Conservation (phyloP, 1,140 invertebrate genomes). For the Cepaea nemoralis region DNA sequence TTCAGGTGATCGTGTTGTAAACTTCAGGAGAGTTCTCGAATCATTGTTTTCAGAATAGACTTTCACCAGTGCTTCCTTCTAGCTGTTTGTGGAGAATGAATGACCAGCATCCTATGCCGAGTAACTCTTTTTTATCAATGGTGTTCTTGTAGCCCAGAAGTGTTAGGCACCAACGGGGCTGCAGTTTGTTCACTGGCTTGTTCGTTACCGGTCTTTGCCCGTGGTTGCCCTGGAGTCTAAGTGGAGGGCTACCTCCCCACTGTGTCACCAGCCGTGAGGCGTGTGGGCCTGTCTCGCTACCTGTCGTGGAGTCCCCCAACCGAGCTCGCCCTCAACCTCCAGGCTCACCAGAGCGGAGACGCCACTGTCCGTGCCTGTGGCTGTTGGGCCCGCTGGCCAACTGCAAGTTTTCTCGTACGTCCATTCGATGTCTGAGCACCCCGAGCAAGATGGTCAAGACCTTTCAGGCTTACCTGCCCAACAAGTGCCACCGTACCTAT, state of each 20-base stretch:
- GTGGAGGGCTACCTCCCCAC: neutral
- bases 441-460: slow-evolving; percentile 88
- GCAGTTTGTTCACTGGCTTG: neutral
- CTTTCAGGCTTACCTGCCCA: slow-evolving; percentile 98
- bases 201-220: neutral
- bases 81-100: too few relatives aligned
- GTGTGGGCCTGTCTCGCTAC: neutral
- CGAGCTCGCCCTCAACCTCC: neutral
- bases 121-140: too few relatives aligned
- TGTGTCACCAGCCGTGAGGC: neutral
- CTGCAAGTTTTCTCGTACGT: slow-evolving; percentile 39
- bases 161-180: too few relatives aligned
- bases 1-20: too few relatives aligned
- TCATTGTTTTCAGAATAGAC: too few relatives aligned
- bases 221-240: neutral
- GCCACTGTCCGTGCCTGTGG: slow-evolving; percentile 42
- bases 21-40: too few relatives aligned
- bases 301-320: slow-evolving; percentile 22
- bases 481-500: slow-evolving; percentile 95
- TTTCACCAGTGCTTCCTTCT: too few relatives aligned
- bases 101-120: neutral
- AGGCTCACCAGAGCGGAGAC: slow-evolving; percentile 24
- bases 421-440: slow-evolving; percentile 45
- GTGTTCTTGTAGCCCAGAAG: too few relatives aligned
- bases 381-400: slow-evolving; percentile 41